Evolutionary conservation across 23 tunicate species (phyloP).

Genomic region (Trididemnum miniatum): DNA sequence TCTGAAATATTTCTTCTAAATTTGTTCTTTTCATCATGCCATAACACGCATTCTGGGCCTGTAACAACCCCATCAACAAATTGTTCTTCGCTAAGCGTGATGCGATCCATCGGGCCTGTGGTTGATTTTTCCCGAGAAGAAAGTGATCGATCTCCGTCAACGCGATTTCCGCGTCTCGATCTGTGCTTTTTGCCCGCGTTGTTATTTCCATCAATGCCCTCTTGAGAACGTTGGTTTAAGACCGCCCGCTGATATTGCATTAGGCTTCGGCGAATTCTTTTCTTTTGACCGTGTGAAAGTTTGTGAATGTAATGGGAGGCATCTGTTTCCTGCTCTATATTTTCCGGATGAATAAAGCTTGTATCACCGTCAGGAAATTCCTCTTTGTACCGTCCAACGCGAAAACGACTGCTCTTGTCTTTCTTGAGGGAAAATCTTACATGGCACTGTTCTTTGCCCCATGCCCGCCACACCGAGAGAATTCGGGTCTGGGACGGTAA

Average conservation of each 20-base stretch:
- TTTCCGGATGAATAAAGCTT: background rate
- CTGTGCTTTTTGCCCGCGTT: constrained; percentile 25
- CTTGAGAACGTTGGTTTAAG: constrained; percentile 50
- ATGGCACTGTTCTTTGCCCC: constrained; percentile 96
- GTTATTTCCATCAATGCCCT: constrained; percentile 44
- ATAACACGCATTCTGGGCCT: constrained; percentile 62
- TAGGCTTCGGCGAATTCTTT: constrained; percentile 71
- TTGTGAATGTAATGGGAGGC: constrained; percentile 49
- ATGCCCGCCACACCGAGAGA: constrained; percentile 92
- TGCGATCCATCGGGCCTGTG: constrained; percentile 15
- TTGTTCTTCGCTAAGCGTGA: constrained; percentile 81
- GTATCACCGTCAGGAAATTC: background rate
- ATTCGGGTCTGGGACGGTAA: constrained; percentile 85
- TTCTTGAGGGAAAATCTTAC: constrained; percentile 85
- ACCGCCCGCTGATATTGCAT: constrained; percentile 86
- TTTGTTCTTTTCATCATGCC: constrained; percentile 48
- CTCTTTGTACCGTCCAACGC: constrained; percentile 19
- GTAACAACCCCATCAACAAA: constrained; percentile 90
- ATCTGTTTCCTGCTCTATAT: background rate
- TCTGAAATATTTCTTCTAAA: constrained; percentile 39
- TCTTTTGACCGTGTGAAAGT: constrained; percentile 77
- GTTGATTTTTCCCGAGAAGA: constrained; percentile 39
- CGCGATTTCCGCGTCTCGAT: background rate
- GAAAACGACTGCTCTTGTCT: constrained; percentile 37
- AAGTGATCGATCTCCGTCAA: constrained; percentile 23